These are phyloP conservation scores for Meganola albula DNA, from an alignment of 2,888 invertebrate genomes.

Conservation along the genomic window DNA sequence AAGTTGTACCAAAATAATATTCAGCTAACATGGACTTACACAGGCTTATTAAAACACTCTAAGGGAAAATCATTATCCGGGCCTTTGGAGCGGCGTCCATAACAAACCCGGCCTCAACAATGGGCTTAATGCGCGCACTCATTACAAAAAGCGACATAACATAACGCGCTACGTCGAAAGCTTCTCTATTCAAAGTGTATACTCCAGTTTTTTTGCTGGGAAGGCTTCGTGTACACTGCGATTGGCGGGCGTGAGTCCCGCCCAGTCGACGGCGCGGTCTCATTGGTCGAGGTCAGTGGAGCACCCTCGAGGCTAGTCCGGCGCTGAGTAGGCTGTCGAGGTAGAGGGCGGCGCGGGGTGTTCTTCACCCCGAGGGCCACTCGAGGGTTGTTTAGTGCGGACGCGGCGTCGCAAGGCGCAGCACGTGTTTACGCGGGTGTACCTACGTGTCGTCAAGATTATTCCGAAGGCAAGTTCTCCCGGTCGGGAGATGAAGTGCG, in stretches of 20 bases:
- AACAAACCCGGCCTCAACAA: conserved; percentile 74
- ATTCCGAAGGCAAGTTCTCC: conserved; percentile 73
- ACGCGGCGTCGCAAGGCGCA: conserved; percentile 70
- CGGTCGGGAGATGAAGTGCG: conserved; percentile 74
- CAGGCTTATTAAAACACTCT: conserved; percentile 73
- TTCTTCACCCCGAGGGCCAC: conserved; percentile 76
- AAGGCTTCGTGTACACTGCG: conserved; percentile 46
- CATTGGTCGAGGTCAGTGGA: conserved; percentile 63
- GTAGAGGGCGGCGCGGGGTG: conserved; percentile 74
- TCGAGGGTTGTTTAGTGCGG: conserved; percentile 76
- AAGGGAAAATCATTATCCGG: conserved; percentile 75
- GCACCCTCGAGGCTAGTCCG: conserved; percentile 69
- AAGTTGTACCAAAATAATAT: conserved; percentile 41
- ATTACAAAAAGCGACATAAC: conserved; percentile 78
- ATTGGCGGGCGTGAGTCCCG: conserved; percentile 63
- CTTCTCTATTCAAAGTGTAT: conserved; percentile 75
- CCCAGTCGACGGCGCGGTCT: conserved; percentile 47
- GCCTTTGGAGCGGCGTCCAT: conserved; percentile 73
- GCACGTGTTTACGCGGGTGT: conserved; percentile 67
- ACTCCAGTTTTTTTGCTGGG: conserved; percentile 72
- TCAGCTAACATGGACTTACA: conserved; percentile 63
- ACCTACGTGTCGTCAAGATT: conserved; percentile 57
- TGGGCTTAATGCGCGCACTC: conserved; percentile 76
- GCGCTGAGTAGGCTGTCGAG: conserved; percentile 75
- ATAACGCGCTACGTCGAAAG: conserved; percentile 74